phyloP scores from a whole-genome alignment of 2,797 vertebrate species.

The Perodicticus potto region DNA sequence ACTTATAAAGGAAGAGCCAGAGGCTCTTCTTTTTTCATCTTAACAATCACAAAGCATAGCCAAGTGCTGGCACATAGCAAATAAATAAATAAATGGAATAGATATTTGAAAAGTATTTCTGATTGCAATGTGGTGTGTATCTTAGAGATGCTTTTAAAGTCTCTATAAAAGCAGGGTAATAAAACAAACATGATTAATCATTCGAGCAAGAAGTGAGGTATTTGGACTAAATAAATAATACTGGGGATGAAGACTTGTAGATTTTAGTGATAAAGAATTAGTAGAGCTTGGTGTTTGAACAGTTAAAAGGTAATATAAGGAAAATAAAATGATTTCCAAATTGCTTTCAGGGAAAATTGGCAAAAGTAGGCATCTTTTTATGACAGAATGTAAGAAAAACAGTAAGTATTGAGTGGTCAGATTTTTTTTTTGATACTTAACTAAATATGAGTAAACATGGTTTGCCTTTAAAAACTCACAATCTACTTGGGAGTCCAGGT shows the following conservation, averaged over 20 bases:
- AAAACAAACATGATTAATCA: constrained; percentile 13
- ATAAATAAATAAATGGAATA: background rate
- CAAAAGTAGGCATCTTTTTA: background rate
- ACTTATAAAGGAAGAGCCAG: background rate
- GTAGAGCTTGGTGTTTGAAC: background rate
- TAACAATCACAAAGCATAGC: background rate
- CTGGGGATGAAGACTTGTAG: background rate
- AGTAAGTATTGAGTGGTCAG: background rate
- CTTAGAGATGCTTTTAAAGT: background rate
- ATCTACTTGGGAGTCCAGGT: background rate
- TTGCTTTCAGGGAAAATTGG: background rate
- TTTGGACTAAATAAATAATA: background rate
- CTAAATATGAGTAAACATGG: background rate
- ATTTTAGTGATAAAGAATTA: constrained; percentile 34
- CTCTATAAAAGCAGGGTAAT: background rate
- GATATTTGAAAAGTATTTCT: background rate
- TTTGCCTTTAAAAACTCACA: background rate
- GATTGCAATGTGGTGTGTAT: background rate
- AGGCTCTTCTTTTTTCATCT: constrained; percentile 23
- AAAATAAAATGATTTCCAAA: background rate
- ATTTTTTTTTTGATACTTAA: background rate
- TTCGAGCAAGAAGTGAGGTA: background rate
- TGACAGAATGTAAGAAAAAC: background rate
- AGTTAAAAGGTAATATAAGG: background rate
- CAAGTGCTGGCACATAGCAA: background rate